Conservation (phyloP, 2,888 invertebrate species). For the Neoitamus cyanurus region DNA sequence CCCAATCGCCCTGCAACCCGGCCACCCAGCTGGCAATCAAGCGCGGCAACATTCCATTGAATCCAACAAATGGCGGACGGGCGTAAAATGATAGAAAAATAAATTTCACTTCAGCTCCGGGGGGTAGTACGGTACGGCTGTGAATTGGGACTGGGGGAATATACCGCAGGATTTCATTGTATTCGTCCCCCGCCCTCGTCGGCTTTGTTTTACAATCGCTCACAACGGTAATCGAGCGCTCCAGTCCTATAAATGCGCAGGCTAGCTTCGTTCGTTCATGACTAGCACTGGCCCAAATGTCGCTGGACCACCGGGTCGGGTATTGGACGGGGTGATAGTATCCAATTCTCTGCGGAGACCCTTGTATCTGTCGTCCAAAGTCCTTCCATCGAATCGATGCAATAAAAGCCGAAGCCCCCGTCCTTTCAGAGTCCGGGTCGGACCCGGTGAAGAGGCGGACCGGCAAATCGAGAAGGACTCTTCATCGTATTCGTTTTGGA, state of each 20-base stretch:
- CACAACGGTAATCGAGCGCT: slow-evolving; percentile 18
- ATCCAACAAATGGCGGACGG: background rate
- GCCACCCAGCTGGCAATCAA: background rate
- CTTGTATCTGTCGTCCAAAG: background rate
- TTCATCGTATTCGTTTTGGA: background rate
- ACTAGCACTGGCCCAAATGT: background rate
- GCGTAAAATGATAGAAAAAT: background rate
- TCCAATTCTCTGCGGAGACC: background rate
- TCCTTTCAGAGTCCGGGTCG: background rate
- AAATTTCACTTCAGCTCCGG: background rate
- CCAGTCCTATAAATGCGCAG: background rate
- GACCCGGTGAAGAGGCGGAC: background rate
- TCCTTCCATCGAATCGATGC: slow-evolving; percentile 12
- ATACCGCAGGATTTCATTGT: slow-evolving; percentile 24
- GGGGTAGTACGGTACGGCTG: background rate
- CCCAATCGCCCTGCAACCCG: background rate
- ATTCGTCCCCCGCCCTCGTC: background rate
- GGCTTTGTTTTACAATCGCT: slow-evolving; percentile 25
- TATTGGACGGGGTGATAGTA: background rate
- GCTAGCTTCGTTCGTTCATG: background rate
- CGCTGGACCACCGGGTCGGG: background rate
- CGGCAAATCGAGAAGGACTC: background rate
- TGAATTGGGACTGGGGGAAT: background rate
- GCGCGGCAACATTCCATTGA: background rate
- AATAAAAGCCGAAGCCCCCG: background rate